A percentile compares a stretch with the other conserved stretches of the same genome.
Evolutionary conservation across 2,888 invertebrate species (phyloP).

Genomic region (Philonicus albiceps): DNA sequence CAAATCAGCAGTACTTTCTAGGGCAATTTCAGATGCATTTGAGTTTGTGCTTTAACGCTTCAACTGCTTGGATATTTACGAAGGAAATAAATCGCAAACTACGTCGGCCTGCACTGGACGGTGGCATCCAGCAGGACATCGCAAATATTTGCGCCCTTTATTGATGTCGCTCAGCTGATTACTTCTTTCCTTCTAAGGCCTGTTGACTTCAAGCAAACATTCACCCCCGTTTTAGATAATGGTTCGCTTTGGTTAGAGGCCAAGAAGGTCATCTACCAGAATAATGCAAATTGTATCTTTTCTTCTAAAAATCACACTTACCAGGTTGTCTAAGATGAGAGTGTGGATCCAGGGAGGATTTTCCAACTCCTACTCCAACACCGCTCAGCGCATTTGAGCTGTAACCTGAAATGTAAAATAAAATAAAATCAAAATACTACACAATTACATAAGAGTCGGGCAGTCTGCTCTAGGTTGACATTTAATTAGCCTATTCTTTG

Average conservation of each 20-base stretch:
- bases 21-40: conserved; percentile 33
- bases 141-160: conserved; percentile 46
- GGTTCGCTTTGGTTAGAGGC: neutral
- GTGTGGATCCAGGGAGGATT: conserved; percentile 86
- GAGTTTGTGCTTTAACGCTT: conserved; percentile 40
- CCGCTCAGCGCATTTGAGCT: conserved; percentile 80
- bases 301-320: conserved; percentile 60
- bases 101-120: conserved; percentile 10
- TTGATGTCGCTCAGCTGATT: conserved; percentile 48
- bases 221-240: neutral
- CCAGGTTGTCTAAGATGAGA: conserved; percentile 90
- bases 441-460: neutral
- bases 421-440: conserved; percentile 44
- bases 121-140: conserved; percentile 33
- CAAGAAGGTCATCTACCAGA: neutral
- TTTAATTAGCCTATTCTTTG: neutral
- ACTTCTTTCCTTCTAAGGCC: conserved; percentile 24
- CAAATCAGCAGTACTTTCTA: conserved; percentile 2
- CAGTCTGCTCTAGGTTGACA: neutral
- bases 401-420: conserved; percentile 73
- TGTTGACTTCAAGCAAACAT: conserved; percentile 43
- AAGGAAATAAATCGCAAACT: conserved; percentile 12
- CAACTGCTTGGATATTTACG: neutral
- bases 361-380: conserved; percentile 68
- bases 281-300: neutral